Percentiles rank a stretch among this genome's conserved stretches.
phyloP scores from a whole-genome alignment of 2,113 vertebrate species.

The Leucopsar rothschildi region DNA sequence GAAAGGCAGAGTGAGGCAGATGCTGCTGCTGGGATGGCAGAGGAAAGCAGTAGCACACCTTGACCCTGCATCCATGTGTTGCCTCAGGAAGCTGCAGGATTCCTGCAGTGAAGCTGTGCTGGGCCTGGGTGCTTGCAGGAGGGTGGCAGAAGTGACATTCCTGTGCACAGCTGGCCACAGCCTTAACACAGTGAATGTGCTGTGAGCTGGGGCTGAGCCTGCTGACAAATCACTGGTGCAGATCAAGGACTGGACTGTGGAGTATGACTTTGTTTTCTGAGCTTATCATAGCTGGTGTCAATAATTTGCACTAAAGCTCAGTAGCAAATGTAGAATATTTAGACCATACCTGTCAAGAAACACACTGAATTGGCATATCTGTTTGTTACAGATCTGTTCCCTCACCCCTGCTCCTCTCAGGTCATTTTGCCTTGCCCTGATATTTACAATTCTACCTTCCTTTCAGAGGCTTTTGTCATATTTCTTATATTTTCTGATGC shows the following conservation, averaged over 20 bases:
- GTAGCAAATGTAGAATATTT: background rate
- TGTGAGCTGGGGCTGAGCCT: background rate
- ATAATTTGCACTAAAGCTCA: background rate
- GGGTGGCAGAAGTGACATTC: background rate
- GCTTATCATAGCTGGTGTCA: rapidly evolving
- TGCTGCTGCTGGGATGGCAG: background rate
- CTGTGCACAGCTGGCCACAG: background rate
- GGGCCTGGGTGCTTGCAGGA: background rate
- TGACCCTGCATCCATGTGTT: rapidly evolving
- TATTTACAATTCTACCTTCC: background rate
- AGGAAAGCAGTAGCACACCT: background rate
- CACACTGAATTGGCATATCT: background rate
- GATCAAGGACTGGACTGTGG: background rate
- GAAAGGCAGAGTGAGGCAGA: background rate
- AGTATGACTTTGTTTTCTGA: rapidly evolving
- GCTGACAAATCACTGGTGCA: background rate
- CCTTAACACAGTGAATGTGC: no score
- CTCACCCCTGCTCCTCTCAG: background rate
- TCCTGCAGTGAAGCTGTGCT: background rate
- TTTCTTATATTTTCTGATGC: background rate
- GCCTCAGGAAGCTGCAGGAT: background rate
- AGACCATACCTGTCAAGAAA: background rate
- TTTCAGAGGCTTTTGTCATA: background rate
- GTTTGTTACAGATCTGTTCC: background rate
- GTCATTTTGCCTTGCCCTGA: rapidly evolving